phyloP scores from a whole-genome alignment of 2,888 invertebrate genomes.

The Oxycera nigricornis region DNA sequence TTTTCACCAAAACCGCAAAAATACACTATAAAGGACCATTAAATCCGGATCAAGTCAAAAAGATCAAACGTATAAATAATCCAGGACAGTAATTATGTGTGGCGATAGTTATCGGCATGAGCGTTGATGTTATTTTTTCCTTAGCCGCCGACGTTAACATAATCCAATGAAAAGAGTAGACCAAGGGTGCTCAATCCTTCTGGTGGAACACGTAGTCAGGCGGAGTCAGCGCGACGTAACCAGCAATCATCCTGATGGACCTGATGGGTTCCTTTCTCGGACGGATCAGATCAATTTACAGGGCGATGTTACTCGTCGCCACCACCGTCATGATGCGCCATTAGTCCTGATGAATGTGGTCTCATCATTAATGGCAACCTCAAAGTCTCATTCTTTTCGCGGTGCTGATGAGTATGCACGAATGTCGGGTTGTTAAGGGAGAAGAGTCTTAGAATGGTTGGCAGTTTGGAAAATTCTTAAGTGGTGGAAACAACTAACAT shows the following conservation, averaged over 20 bases:
- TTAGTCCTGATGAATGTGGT: neutral
- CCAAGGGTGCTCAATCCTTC: too few relatives aligned
- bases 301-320: neutral
- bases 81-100: conserved; percentile 42
- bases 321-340: neutral
- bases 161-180: neutral
- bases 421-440: neutral
- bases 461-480: neutral
- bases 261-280: neutral
- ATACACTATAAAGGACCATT: too few relatives aligned
- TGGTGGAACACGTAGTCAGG: too few relatives aligned
- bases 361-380: neutral
- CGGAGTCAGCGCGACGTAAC: neutral
- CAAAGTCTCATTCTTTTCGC: neutral
- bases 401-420: neutral
- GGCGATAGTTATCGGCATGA: neutral
- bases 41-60: conserved; percentile 32
- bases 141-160: neutral
- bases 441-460: neutral
- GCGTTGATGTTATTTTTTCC: neutral
- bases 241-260: neutral
- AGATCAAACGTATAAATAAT: conserved; percentile 41
- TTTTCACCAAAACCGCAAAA: too few relatives aligned
- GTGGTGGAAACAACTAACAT: neutral
- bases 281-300: conserved; percentile 1